phyloP scores from a whole-genome alignment of 2,888 invertebrate genomes.

The Thecocarcelia acutangulata region DNA sequence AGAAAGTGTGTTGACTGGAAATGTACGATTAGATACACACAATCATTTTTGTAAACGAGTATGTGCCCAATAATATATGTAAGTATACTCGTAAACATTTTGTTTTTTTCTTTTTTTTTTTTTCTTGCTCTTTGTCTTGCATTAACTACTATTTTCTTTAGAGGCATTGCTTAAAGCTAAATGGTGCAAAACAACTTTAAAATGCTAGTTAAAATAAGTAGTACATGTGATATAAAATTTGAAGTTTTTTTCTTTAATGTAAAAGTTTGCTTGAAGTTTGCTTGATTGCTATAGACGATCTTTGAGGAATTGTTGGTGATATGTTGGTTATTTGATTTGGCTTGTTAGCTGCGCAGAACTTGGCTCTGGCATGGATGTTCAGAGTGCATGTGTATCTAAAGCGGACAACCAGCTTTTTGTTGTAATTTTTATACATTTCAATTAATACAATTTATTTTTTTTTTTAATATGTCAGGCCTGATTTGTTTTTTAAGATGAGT shows the following conservation, averaged over 20 bases:
- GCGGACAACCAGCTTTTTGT: too few species aligned
- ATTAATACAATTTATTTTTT: too few species aligned
- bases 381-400: too few species aligned
- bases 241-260: not conserved
- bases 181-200: conserved; percentile 57
- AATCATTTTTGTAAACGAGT: not conserved
- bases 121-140: not conserved
- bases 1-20: conserved; percentile 4
- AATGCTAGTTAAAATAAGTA: conserved; percentile 40
- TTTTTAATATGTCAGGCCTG: too few species aligned
- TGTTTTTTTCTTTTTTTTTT: not conserved
- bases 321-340: not conserved
- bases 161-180: conserved; percentile 50
- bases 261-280: not conserved
- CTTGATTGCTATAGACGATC: not conserved
- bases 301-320: not conserved
- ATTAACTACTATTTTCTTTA: conserved; percentile 42
- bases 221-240: conserved; percentile 17
- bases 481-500: too few species aligned
- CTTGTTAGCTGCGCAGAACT: too few species aligned
- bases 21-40: conserved; percentile 4
- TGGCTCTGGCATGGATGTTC: too few species aligned
- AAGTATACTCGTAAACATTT: too few species aligned
- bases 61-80: conserved; percentile 1
- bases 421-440: too few species aligned